Evolutionary conservation across 1,140 invertebrate genomes (phyloP), one percentile per base, ranked within the genome.

Genomic region (Hirudo medicinalis): DNA sequence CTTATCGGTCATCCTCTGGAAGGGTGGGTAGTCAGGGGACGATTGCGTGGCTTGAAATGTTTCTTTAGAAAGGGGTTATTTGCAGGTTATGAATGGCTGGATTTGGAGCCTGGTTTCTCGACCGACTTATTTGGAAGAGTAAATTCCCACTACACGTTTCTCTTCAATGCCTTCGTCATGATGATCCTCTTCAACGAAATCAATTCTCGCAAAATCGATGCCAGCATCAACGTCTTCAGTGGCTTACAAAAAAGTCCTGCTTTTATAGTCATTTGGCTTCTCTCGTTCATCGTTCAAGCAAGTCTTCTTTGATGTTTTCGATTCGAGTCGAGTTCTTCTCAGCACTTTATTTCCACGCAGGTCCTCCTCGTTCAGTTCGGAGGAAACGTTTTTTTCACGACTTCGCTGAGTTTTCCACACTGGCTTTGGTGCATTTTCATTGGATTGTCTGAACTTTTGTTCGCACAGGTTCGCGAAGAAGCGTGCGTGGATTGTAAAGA

Each of bases 181-280:
- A 98, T 97, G 94, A 98, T 94, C 25, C 85, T 98, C 36, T 97
- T 97, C 85, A 98, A 98, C 86, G 94, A 98, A 85, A 94, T 98
- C 79, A 98, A 97, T 84, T 92, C 94, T 40, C 86, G 94, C 77
- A 97, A 97, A 87, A 97, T 97, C 79, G 94, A 97, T 84, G 94
- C 94, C 70, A 92, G 97, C 84, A 85, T 94, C 77, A 96, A 97
- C 83, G 90, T 97, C 75, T 94, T 97, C 84, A 86, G 67, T 22
- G 75, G 76, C 36, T 88, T 97, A 74, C 93, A 95, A 82, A 91
- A 91, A 74, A 97, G 97, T 86, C 92, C 92, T 49, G 96, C 97
- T 79, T 98, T 96, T 85, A 95, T 94, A 81, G 87, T 87, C 72
- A 97, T 98, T 83, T 96, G 94, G 92, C 87, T 97, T 78, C 87